Conservation (phyloP, 2,113 vertebrate species). For the Indri indri region DNA sequence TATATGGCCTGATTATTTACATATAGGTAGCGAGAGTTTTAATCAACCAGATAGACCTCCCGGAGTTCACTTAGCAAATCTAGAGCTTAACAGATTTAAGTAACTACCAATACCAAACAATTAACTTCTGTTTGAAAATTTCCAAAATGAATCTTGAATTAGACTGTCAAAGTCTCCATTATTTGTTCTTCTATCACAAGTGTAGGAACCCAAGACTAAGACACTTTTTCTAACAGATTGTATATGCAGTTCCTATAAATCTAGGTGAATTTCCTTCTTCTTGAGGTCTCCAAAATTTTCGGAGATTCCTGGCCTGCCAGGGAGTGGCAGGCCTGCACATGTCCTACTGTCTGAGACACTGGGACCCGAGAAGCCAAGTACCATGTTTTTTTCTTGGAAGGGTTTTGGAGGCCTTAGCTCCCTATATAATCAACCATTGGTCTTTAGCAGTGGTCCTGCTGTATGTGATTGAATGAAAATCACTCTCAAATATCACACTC, state of each 20-base stretch:
- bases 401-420: background rate
- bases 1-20: background rate
- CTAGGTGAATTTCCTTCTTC: background rate
- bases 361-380: background rate
- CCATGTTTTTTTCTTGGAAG: background rate
- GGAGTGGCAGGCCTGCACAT: background rate
- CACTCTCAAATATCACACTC: background rate
- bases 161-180: background rate
- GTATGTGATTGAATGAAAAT: background rate
- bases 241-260: background rate
- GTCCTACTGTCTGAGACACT: background rate
- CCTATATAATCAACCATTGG: background rate
- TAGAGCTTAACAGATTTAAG: background rate
- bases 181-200: background rate
- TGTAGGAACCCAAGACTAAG: background rate
- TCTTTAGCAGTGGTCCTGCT: background rate
- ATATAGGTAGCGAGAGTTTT: background rate
- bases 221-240: background rate
- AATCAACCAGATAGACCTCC: background rate
- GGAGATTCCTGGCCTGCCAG: background rate
- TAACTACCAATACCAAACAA: background rate
- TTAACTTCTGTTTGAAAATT: background rate
- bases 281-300: background rate
- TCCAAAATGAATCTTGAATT: background rate
- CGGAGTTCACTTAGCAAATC: background rate